Evolutionary conservation across 2,797 vertebrate genomes (phyloP).

Genomic region (Helicolenus hilgendorfi): DNA sequence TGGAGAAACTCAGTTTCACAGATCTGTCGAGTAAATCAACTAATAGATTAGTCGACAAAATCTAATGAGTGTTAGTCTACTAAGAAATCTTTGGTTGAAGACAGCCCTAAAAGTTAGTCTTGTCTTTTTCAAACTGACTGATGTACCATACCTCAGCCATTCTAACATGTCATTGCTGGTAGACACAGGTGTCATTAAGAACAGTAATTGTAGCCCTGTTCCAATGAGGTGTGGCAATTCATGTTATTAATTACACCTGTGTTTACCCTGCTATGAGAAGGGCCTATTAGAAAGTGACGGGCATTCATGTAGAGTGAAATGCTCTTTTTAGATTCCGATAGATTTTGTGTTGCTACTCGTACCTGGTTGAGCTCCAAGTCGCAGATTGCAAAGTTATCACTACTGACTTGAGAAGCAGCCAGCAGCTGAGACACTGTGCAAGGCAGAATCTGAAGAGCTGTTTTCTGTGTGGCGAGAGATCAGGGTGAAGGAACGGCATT

Average conservation of each 20-base stretch:
- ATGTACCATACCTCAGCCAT: background rate
- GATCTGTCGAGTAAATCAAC: too few species aligned
- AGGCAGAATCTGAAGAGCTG: slow-evolving; percentile 54
- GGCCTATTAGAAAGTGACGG: background rate
- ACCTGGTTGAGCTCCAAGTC: slow-evolving; percentile 75
- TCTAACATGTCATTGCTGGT: background rate
- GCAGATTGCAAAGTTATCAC: slow-evolving; percentile 39
- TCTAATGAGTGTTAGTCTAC: background rate
- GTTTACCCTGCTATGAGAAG: background rate
- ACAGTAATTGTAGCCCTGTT: background rate
- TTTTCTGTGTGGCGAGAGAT: slow-evolving; percentile 46
- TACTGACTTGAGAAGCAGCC: slow-evolving; percentile 27
- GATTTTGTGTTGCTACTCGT: background rate
- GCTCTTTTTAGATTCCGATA: too few species aligned
- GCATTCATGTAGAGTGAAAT: background rate
- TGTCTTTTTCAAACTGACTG: too few species aligned
- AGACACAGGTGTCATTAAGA: background rate
- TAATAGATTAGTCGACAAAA: background rate
- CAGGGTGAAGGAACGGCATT: background rate
- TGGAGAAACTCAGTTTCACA: too few species aligned
- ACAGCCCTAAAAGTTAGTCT: too few species aligned
- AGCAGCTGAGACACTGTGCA: slow-evolving; percentile 84
- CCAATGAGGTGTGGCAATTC: background rate
- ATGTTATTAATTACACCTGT: background rate
- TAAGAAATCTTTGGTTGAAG: too few species aligned